Evolutionary conservation across 2,797 vertebrate genomes (phyloP).

Genomic region (Gymnoscopelus braueri): DNA sequence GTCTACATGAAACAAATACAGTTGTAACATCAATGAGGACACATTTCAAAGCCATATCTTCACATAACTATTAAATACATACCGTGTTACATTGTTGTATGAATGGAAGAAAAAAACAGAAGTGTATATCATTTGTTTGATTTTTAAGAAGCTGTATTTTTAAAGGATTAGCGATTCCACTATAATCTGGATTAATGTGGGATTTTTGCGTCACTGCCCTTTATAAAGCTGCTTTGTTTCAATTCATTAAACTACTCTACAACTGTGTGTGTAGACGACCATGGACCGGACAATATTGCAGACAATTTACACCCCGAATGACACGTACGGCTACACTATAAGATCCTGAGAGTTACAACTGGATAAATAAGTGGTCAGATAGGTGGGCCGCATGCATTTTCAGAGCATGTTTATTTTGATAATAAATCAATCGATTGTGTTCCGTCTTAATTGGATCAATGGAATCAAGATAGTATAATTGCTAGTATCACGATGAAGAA

Average conservation of each 20-base stretch:
- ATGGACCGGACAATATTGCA: constrained; percentile 24
- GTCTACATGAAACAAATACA: too few species aligned
- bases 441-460: too few species aligned
- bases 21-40: background rate
- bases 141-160: constrained; percentile 66
- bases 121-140: constrained; percentile 40
- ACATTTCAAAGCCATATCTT: background rate
- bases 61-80: constrained; percentile 1
- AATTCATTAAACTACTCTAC: constrained; percentile 69
- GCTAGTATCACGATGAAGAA: too few species aligned
- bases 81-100: background rate
- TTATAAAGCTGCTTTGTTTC: constrained; percentile 70
- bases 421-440: too few species aligned
- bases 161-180: constrained; percentile 69
- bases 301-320: constrained; percentile 8
- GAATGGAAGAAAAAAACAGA: background rate
- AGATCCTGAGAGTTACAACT: too few species aligned
- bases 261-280: constrained; percentile 46
- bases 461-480: too few species aligned
- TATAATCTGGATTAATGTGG: constrained; percentile 80
- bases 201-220: constrained; percentile 74
- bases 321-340: background rate
- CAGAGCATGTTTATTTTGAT: too few species aligned
- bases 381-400: too few species aligned
- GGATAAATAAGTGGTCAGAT: too few species aligned